These are phyloP conservation scores for Amphiura filiformis DNA, from an alignment of 35 echinoderm and acorn worm species.

Conservation along the genomic window DNA sequence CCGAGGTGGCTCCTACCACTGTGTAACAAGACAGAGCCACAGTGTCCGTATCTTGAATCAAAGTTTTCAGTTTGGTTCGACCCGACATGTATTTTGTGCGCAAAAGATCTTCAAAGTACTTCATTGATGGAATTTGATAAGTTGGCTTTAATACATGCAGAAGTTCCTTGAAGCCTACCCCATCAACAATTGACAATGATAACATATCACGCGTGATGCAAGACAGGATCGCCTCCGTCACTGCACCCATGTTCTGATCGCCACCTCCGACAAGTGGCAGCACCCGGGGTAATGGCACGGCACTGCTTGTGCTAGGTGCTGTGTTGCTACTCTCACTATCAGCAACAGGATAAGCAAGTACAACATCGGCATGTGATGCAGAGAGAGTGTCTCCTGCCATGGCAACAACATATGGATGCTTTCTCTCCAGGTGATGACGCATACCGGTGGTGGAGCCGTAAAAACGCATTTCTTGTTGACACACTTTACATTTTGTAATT, in stretches of 20 bases:
- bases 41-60: not conserved
- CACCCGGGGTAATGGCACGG: too few species aligned
- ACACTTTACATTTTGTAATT: not conserved
- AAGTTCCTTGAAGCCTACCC: not conserved
- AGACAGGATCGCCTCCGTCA: not conserved
- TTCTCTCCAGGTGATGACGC: not conserved
- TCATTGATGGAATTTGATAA: not conserved
- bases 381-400: not conserved
- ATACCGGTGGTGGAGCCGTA: not conserved
- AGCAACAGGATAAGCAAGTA: too few species aligned
- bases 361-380: too few species aligned
- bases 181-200: not conserved
- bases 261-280: too few species aligned
- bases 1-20: too few species aligned
- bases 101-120: not conserved
- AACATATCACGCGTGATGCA: not conserved
- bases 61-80: not conserved
- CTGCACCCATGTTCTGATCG: not conserved
- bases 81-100: not conserved
- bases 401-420: not conserved
- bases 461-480: not conserved
- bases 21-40: not conserved
- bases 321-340: too few species aligned
- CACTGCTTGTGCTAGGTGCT: too few species aligned
- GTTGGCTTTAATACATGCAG: not conserved